These are phyloP conservation scores for Caenorhabditis remanei DNA, from an alignment of 1,140 invertebrate genomes.

Conservation along the genomic window DNA sequence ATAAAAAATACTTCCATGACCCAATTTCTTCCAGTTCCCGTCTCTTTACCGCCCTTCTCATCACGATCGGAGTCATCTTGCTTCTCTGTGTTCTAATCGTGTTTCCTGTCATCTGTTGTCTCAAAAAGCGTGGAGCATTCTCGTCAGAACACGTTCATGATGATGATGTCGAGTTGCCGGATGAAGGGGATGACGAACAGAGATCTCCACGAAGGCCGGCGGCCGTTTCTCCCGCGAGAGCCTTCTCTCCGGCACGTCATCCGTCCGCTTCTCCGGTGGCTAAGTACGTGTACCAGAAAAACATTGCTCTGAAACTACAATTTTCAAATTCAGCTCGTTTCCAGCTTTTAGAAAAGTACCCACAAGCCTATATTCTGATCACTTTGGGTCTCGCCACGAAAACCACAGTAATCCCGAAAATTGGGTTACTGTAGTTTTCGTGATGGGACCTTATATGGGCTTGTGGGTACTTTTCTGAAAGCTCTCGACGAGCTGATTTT, in stretches of 20 bases:
- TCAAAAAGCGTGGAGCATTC: conserved; percentile 1
- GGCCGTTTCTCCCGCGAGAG: not conserved
- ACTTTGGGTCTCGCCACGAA: too few relatives aligned
- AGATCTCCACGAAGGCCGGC: not conserved
- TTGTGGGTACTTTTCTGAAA: too few relatives aligned
- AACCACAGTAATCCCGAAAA: too few relatives aligned
- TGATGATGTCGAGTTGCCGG: not conserved
- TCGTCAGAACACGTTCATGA: not conserved
- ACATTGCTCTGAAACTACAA: too few relatives aligned
- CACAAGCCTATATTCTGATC: too few relatives aligned
- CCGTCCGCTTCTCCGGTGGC: not conserved
- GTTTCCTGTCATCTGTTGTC: not conserved
- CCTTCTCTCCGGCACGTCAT: not conserved
- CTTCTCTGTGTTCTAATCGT: not conserved
- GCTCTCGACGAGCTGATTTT: too few relatives aligned
- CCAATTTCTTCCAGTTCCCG: not conserved
- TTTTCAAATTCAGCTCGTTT: too few relatives aligned
- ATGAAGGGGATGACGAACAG: not conserved
- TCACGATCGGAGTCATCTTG: not conserved
- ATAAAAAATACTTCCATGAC: too few relatives aligned
- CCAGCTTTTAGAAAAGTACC: too few relatives aligned
- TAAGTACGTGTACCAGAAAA: not conserved
- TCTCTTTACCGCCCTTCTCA: not conserved
- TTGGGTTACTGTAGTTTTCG: too few relatives aligned
- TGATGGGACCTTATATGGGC: too few relatives aligned